These are phyloP conservation scores for Ips typographus DNA, from an alignment of 1,140 invertebrate genomes.

Conservation along the genomic window DNA sequence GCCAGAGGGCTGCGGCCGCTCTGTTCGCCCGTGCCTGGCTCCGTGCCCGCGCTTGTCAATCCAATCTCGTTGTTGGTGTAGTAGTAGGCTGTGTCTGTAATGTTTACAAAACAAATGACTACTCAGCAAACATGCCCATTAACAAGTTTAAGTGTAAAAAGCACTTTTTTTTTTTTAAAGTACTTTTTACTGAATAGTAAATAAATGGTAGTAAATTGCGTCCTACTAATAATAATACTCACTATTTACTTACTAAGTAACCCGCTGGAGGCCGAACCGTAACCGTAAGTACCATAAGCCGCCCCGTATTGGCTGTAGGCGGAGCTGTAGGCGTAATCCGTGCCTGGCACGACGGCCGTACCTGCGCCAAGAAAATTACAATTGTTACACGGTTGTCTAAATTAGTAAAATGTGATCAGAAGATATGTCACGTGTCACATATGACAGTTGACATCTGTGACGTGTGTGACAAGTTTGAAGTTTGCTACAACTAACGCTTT, in stretches of 20 bases:
- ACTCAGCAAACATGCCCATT: too few relatives aligned
- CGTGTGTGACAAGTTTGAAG: too few relatives aligned
- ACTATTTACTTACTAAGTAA: constrained; percentile 81
- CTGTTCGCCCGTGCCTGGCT: constrained; percentile 50
- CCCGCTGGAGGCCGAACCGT: constrained; percentile 69
- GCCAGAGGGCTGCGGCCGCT: constrained; percentile 67
- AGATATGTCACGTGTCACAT: too few relatives aligned
- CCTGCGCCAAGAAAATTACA: constrained; percentile 60
- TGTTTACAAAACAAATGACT: constrained; percentile 19
- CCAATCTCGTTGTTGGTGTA: constrained; percentile 63
- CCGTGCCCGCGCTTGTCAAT: constrained; percentile 53
- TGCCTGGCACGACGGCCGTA: constrained; percentile 59
- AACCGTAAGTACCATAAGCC: constrained; percentile 71
- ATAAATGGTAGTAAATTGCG: too few relatives aligned
- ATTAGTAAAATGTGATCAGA: too few relatives aligned
- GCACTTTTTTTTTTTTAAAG: too few relatives aligned
- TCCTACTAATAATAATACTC: constrained; percentile 56
- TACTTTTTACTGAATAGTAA: too few relatives aligned
- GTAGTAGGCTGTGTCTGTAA: constrained; percentile 66
- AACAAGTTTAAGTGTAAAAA: too few relatives aligned
- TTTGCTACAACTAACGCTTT: too few relatives aligned
- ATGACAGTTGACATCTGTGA: too few relatives aligned
- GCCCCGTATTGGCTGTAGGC: constrained; percentile 75
- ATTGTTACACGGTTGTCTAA: constrained; percentile 43
- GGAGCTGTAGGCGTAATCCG: constrained; percentile 72